phyloP scores from a whole-genome alignment of 1,140 invertebrate species.

The Homarus americanus region DNA sequence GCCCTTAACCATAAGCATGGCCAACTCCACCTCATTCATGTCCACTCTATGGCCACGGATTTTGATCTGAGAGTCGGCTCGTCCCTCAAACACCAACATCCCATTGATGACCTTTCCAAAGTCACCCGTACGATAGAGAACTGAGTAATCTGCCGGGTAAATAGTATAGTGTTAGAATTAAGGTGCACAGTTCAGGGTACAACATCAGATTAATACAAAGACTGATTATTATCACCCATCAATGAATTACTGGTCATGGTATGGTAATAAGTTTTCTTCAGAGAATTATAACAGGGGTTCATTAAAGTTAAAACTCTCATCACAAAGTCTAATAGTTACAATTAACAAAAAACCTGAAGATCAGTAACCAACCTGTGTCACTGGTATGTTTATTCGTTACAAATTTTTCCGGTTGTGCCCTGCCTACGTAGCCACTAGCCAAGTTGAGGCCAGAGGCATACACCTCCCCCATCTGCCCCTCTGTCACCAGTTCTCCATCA shows the following conservation, averaged over 20 bases:
- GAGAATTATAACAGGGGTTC: too few relatives aligned
- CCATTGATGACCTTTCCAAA: conserved; percentile 87
- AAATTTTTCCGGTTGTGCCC: conserved; percentile 59
- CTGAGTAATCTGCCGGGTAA: conserved; percentile 70
- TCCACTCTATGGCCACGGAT: conserved; percentile 91
- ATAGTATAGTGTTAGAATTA: too few relatives aligned
- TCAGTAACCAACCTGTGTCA: conserved; percentile 79
- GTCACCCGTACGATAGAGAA: conserved; percentile 89
- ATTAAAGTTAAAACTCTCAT: too few relatives aligned
- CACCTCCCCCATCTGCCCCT: conserved; percentile 87
- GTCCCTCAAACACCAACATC: conserved; percentile 85
- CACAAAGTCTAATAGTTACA: too few relatives aligned
- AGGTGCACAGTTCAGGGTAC: too few relatives aligned
- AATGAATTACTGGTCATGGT: too few relatives aligned
- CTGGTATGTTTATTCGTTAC: conserved; percentile 19
- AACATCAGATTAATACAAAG: too few relatives aligned
- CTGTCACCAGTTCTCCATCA: conserved; percentile 83
- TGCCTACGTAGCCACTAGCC: conserved; percentile 88
- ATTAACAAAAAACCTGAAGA: too few relatives aligned
- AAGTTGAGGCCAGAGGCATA: conserved; percentile 88
- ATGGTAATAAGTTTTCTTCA: too few relatives aligned
- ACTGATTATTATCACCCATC: too few relatives aligned
- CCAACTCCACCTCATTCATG: conserved; percentile 88
- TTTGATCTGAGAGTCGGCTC: conserved; percentile 92
- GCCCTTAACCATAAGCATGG: conserved; percentile 80